A percentile compares a stretch with the other conserved stretches of the same genome.
Conservation (phyloP, 2,888 invertebrate genomes). For the Acrocera orbiculus region DNA sequence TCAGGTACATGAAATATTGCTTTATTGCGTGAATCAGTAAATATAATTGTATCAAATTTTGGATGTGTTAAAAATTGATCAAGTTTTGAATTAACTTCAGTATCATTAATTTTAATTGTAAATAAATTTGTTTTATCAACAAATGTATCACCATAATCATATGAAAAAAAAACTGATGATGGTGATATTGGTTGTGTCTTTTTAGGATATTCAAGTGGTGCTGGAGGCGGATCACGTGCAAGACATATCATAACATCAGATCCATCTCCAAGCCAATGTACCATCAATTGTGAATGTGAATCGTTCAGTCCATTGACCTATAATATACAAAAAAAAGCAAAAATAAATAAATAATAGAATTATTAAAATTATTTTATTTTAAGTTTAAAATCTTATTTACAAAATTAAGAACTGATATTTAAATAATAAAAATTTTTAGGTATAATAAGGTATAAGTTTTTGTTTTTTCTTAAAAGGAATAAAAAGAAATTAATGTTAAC, state of each 20-base stretch:
- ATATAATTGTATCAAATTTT: conserved; percentile 61
- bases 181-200: conserved; percentile 49
- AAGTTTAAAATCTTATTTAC: too few relatives aligned
- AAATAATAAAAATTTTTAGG: too few relatives aligned
- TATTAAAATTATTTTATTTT: too few relatives aligned
- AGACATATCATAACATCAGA: conserved; percentile 76
- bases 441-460: too few relatives aligned
- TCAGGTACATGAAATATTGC: conserved; percentile 58
- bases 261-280: conserved; percentile 82
- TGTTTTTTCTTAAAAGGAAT: too few relatives aligned
- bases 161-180: conserved; percentile 55
- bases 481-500: too few relatives aligned
- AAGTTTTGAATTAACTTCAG: conserved; percentile 46
- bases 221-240: conserved; percentile 49
- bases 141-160: conserved; percentile 71
- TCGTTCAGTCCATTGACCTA: conserved; percentile 67
- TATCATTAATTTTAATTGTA: conserved; percentile 35
- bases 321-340: conserved; percentile 15
- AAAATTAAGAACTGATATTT: too few relatives aligned
- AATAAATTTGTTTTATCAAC: conserved; percentile 53
- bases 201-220: conserved; percentile 18
- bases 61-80: conserved; percentile 77
- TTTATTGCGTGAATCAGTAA: conserved; percentile 62
- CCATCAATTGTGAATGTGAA: conserved; percentile 74
- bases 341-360: background rate